Evolutionary conservation across 2,797 vertebrate species (phyloP), one percentile per base, ranked within the genome.

Genomic region (Amniataba percoides): DNA sequence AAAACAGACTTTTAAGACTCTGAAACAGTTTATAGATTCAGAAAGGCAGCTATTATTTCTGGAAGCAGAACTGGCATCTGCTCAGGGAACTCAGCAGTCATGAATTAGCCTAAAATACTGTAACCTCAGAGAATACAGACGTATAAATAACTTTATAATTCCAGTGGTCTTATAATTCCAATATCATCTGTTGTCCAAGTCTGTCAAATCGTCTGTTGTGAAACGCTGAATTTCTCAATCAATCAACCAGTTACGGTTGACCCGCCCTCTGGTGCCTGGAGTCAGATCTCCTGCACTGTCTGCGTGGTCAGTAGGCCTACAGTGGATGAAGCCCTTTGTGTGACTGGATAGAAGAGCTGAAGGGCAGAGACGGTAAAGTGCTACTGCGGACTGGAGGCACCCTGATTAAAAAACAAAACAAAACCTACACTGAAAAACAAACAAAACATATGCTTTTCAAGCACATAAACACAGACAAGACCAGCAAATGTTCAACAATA

Each of bases 371-470:
- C 64, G 67, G 66, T 94, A 94, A 94, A 94, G 93, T 94, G 93
- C 92, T 93, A 91, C 90, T 89, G 88, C 42, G 78, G 82, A 90
- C 86, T 16, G 79, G 93, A 93, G 91, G 89, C 91, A 93, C 89
- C 90, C 88, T 89, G 90, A 93, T 88, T 76, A 83, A 59, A 74
- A 70, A 78, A 70, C 75, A 83, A 83, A 88, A 27, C 2, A 31
- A 31, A 31, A 31, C 3, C 27, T 31, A 31, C 3, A 31, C 27
- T 31, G 27, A 31, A 31, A 31, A 31, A 31, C 27, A 31, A 31
- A 31, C 27, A 31, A 31, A 31, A 31, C 3, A 31, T 31, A 31
- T 9, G 81, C 78, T 84, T 90, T 80, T 85, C 27, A 82, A 91
- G 89, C 86, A 90, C 82, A 89, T 56, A 74, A 77, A 92, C 82